These are phyloP conservation scores for Tetramorium simillimum DNA, from an alignment of 1,140 invertebrate species.

Conservation along the genomic window DNA sequence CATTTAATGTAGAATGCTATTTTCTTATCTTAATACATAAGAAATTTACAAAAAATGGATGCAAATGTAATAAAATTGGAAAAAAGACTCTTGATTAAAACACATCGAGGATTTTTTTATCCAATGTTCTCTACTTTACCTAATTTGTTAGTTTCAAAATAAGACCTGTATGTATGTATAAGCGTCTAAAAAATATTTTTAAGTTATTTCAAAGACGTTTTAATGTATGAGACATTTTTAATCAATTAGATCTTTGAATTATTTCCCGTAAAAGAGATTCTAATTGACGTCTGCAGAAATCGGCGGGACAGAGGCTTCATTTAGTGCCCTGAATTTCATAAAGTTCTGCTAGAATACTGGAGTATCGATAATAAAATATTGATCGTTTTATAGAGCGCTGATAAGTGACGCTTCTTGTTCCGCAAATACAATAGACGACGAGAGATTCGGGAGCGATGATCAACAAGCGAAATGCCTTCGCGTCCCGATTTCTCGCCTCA, in stretches of 20 bases:
- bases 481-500: neutral
- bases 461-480: neutral
- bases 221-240: neutral
- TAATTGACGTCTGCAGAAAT: neutral
- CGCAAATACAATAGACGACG: neutral
- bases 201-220: neutral
- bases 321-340: neutral
- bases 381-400: neutral
- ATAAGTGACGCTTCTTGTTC: neutral
- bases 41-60: neutral
- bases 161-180: no score
- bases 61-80: neutral
- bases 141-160: no score
- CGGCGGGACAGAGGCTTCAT: neutral
- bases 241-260: neutral
- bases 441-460: neutral
- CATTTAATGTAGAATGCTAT: neutral
- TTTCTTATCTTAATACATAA: neutral
- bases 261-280: neutral
- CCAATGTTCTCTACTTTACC: no score
- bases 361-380: slow-evolving; percentile 40
- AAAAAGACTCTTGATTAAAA: neutral
- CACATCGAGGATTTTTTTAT: no score
- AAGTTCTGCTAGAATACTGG: neutral
- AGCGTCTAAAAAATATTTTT: neutral